Conservation (phyloP, 2,113 vertebrate species). For the Lepus timidus region DNA sequence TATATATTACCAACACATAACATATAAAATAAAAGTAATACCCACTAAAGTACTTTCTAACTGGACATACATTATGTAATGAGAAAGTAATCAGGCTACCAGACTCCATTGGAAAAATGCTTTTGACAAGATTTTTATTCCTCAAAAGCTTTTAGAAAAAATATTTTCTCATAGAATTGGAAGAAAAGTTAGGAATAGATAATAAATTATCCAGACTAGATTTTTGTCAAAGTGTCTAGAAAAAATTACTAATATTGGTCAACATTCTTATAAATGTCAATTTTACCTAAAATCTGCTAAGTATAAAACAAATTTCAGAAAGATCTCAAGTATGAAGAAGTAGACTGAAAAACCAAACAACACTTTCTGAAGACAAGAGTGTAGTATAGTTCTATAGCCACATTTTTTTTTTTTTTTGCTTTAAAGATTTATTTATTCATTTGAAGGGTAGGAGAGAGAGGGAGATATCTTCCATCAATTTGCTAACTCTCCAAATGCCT, state of each 20-base stretch:
- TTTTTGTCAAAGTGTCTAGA: not conserved
- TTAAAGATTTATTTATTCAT: too few relatives aligned
- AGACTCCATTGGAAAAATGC: not conserved
- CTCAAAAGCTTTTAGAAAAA: not conserved
- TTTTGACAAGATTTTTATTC: conserved; percentile 25
- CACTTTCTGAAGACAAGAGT: not conserved
- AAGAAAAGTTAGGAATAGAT: conserved; percentile 38
- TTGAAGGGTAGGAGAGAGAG: too few relatives aligned
- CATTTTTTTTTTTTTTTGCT: too few relatives aligned
- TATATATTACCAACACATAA: not conserved
- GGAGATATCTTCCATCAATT: too few relatives aligned
- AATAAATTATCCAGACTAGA: conserved; percentile 1
- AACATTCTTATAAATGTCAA: conserved; percentile 15
- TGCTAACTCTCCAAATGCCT: too few relatives aligned
- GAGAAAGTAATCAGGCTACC: not conserved
- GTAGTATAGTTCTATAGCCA: not conserved
- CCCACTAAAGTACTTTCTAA: not conserved
- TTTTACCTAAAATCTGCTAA: conserved; percentile 1
- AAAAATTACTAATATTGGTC: not conserved
- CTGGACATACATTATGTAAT: not conserved
- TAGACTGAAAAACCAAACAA: not conserved
- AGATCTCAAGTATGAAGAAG: conserved; percentile 17
- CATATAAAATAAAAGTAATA: not conserved
- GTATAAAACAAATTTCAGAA: conserved; percentile 29
- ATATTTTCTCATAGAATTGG: conserved; percentile 10